A percentile compares a stretch with the other conserved stretches of the same genome.
These are phyloP conservation scores for Pterocles burchelli DNA, from an alignment of 2,113 vertebrate species.

Conservation along the genomic window DNA sequence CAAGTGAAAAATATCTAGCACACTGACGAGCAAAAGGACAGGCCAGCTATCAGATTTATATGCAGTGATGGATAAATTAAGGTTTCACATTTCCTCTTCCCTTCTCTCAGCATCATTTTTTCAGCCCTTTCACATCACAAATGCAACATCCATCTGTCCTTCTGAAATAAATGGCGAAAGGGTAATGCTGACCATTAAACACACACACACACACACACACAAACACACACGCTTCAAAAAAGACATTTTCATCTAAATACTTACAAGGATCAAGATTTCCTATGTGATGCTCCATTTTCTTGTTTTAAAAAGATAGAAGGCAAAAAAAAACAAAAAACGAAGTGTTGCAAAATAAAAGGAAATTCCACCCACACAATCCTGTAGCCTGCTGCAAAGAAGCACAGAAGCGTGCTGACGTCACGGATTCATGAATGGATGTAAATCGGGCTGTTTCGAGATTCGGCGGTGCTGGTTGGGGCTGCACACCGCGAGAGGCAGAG, in stretches of 20 bases:
- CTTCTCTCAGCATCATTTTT: conserved; percentile 37
- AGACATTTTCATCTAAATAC: conserved; percentile 31
- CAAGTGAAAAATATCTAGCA: conserved; percentile 69
- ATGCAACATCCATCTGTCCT: conserved; percentile 60
- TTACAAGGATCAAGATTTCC: conserved; percentile 66
- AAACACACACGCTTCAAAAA: not conserved
- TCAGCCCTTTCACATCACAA: conserved; percentile 37
- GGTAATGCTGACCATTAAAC: not conserved
- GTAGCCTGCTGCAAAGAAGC: conserved; percentile 75
- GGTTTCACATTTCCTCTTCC: conserved; percentile 17
- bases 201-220: not conserved
- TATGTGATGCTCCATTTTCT: conserved; percentile 71
- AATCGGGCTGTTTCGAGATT: conserved; percentile 69
- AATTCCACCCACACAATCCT: conserved; percentile 76
- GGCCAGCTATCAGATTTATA: conserved; percentile 52
- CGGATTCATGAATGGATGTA: conserved; percentile 85
- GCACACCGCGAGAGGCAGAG: conserved; percentile 18
- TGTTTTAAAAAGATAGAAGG: conserved; percentile 62
- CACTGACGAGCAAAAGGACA: conserved; percentile 38
- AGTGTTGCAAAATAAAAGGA: conserved; percentile 72
- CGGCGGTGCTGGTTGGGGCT: conserved; percentile 40
- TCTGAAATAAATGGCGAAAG: conserved; percentile 42
- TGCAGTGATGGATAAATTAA: conserved; percentile 15
- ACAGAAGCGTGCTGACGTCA: conserved; percentile 79
- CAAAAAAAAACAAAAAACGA: conserved; percentile 42